Evolutionary conservation across 2,113 vertebrate genomes (phyloP), one percentile per base, ranked within the genome.

Genomic region (Cyanoramphus novaezelandiae): DNA sequence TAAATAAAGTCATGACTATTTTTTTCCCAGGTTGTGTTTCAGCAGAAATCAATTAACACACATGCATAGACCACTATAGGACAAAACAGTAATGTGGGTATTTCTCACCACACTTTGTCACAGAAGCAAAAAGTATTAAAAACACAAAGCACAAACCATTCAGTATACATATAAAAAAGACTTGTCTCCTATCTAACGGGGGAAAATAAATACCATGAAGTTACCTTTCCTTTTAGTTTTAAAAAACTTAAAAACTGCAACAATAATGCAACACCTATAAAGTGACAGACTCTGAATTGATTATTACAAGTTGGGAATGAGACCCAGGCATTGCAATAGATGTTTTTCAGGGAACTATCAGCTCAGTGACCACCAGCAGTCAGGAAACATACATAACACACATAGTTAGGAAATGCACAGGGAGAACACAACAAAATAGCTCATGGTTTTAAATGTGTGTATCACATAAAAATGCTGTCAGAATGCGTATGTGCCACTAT

Each of bases 391-490:
- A 60, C 0, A 47, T 59, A 92, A 77, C 6, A 57, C 33, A 47
- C 3, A 44, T 13, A 86, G 29, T 44, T 69, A 60, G 33, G 43
- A 64, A 85, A 72, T 29, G 17, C 35, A 90, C 33, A 79, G 53
- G 65, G 19, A 82, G 33, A 91, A 33, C 10, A 68, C 21, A 65
- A 74, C 24, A 64, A 82, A 96, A 71, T 9, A 68, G 29, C 17
- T 82, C 0, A 1, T 37, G 31, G 52, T 41, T 14, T 27, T 57
- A 62, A 72, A 69, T 18, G 17, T 0, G 0, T 31, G 7, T 37
- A 55, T 25, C 46, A 13, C 2, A 2, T 7, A 68, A 94, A 86
- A 93, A 33, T 0, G 1, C 37, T 67, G 11, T 39, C 44, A 55
- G 41, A 80, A 79, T 13, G 28, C 10, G 57, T 4, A 16, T 4